Conservation (phyloP, 1,140 invertebrate genomes). For the Sarcophaga bullata region DNA sequence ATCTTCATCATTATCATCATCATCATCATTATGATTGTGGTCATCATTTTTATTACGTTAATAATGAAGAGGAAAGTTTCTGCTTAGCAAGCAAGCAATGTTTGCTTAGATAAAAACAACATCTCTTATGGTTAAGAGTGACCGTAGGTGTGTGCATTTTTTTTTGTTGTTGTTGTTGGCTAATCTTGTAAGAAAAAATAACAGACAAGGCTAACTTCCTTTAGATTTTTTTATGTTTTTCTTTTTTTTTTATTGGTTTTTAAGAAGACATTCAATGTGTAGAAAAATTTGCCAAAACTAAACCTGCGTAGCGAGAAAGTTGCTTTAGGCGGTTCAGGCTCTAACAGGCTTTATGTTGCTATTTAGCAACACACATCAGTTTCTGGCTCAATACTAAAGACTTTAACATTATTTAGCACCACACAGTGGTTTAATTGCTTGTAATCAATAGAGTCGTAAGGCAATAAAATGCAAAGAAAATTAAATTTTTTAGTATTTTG, state of each 20-base stretch:
- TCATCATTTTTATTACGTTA: background rate
- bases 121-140: background rate
- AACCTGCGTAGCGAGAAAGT: conserved; percentile 23
- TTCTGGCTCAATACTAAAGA: too few species aligned
- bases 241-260: too few species aligned
- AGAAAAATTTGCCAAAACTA: conserved; percentile 19
- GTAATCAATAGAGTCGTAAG: too few species aligned
- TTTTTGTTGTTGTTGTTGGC: background rate
- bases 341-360: background rate
- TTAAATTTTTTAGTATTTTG: too few species aligned
- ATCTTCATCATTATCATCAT: too few species aligned
- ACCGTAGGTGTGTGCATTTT: background rate
- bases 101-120: too few species aligned
- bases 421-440: too few species aligned
- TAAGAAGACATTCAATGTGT: background rate
- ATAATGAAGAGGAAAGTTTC: conserved; percentile 24
- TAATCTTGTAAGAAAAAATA: background rate
- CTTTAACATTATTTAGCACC: too few species aligned
- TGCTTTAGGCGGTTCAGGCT: background rate
- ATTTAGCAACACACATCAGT: too few species aligned
- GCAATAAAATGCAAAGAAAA: too few species aligned
- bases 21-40: background rate
- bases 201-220: background rate
- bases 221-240: background rate
- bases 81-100: background rate